Evolutionary conservation across 2,797 vertebrate species (phyloP).

Genomic region (Manis javanica): DNA sequence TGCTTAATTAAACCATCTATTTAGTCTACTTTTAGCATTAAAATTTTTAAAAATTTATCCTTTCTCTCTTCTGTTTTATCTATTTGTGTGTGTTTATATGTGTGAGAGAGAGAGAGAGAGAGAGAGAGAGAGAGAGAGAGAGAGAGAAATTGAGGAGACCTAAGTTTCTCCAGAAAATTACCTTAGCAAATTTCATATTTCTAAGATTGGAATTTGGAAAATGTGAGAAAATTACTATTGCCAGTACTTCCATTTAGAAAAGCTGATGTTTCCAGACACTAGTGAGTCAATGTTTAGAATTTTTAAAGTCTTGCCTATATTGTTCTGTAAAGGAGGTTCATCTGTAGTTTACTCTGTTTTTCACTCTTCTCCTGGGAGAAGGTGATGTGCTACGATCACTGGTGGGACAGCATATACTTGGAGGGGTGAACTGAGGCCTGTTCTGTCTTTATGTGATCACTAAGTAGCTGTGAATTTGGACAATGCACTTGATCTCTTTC

Average conservation of each 20-base stretch:
- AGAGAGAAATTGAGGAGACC: not conserved
- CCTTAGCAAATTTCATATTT: constrained; percentile 44
- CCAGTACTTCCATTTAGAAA: constrained; percentile 46
- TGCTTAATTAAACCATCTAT: not conserved
- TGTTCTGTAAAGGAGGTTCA: not conserved
- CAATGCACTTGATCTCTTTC: not conserved
- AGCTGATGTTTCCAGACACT: not conserved
- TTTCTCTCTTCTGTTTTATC: not conserved
- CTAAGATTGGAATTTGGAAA: constrained; percentile 49
- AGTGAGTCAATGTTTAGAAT: not conserved
- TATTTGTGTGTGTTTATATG: not conserved
- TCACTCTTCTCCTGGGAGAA: not conserved
- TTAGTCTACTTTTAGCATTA: not conserved
- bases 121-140: not conserved
- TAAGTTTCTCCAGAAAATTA: not conserved
- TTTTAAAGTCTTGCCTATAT: not conserved
- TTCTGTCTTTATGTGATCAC: not conserved
- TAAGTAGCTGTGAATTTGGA: constrained; percentile 30
- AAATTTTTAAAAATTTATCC: not conserved
- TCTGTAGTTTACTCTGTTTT: not conserved
- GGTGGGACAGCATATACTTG: not conserved
- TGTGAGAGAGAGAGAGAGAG: not conserved
- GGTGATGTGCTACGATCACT: not conserved
- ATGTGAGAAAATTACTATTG: constrained; percentile 16
- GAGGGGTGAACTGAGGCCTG: not conserved